These are phyloP conservation scores for Maniola jurtina DNA, from an alignment of 1,140 invertebrate species.

Conservation along the genomic window DNA sequence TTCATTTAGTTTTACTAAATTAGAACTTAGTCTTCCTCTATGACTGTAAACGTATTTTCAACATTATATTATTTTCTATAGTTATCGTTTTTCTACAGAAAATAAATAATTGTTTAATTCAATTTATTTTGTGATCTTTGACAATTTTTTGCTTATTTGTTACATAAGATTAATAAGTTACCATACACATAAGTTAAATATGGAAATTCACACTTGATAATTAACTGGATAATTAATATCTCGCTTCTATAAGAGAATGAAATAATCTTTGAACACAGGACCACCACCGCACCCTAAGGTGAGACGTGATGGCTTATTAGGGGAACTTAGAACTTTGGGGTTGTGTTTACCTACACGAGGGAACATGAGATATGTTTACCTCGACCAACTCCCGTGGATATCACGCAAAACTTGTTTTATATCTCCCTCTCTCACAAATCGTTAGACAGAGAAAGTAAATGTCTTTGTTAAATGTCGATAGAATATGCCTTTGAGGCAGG, in stretches of 20 bases:
- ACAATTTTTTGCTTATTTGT: no score
- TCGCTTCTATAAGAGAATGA: constrained; percentile 8
- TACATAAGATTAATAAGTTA: no score
- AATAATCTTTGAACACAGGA: constrained; percentile 46
- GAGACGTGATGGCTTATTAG: constrained; percentile 70
- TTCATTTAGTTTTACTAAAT: no score
- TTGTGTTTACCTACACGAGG: constrained; percentile 60
- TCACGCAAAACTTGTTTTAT: constrained; percentile 28
- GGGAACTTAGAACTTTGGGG: constrained; percentile 73
- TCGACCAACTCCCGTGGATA: constrained; percentile 43
- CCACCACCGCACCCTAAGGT: constrained; percentile 63
- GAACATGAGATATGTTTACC: constrained; percentile 57
- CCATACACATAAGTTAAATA: no score
- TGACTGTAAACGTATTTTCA: no score
- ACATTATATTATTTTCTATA: no score
- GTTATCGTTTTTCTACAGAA: no score
- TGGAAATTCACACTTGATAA: not conserved
- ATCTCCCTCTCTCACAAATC: constrained; percentile 33
- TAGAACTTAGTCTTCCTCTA: no score
- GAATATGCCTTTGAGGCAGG: constrained; percentile 47
- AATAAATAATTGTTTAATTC: no score
- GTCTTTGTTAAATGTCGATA: constrained; percentile 35
- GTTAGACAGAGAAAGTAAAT: constrained; percentile 34
- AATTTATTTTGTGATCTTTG: no score
- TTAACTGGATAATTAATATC: not conserved